Percentiles rank a stretch among this genome's conserved stretches.
Evolutionary conservation across 2,113 vertebrate genomes (phyloP).

Genomic region (Toxotes chatareus): DNA sequence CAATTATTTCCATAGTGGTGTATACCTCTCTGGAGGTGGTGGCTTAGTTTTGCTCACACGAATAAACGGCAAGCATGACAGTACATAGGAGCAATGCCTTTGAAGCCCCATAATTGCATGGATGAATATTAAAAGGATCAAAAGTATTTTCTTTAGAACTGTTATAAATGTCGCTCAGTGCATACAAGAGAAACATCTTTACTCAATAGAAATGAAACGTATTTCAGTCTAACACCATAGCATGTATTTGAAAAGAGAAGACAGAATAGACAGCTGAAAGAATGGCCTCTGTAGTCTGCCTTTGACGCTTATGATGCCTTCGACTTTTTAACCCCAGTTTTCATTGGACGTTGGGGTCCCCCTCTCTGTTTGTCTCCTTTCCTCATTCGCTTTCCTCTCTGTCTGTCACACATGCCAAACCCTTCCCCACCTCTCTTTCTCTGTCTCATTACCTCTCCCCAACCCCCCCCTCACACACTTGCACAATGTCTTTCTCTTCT

Average conservation of each 20-base stretch:
- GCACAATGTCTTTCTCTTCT: constrained; percentile 64
- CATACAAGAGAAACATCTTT: constrained; percentile 40
- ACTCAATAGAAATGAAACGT: constrained; percentile 43
- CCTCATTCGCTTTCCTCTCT: constrained; percentile 51
- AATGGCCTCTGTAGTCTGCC: constrained; percentile 61
- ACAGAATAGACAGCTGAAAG: constrained; percentile 59
- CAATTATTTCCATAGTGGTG: constrained; percentile 23
- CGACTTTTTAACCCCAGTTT: constrained; percentile 74
- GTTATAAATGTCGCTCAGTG: constrained; percentile 22
- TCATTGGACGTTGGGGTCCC: constrained; percentile 59
- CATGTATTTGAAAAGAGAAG: constrained; percentile 52
- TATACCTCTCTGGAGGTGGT: not conserved
- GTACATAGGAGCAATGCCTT: constrained; percentile 6
- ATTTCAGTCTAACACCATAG: constrained; percentile 58
- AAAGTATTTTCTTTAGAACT: constrained; percentile 33
- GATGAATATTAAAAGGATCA: constrained; percentile 63
- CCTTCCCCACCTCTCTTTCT: constrained; percentile 39
- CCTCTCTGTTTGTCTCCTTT: constrained; percentile 25
- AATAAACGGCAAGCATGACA: constrained; percentile 25
- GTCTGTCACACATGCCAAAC: constrained; percentile 22
- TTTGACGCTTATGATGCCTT: constrained; percentile 73
- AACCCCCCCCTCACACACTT: constrained; percentile 1
- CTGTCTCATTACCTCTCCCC: constrained; percentile 66
- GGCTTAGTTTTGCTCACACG: constrained; percentile 23
- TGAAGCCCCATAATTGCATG: constrained; percentile 19